phyloP scores from a whole-genome alignment of 2,888 invertebrate species.

The Lasioglossum zephyrum region DNA sequence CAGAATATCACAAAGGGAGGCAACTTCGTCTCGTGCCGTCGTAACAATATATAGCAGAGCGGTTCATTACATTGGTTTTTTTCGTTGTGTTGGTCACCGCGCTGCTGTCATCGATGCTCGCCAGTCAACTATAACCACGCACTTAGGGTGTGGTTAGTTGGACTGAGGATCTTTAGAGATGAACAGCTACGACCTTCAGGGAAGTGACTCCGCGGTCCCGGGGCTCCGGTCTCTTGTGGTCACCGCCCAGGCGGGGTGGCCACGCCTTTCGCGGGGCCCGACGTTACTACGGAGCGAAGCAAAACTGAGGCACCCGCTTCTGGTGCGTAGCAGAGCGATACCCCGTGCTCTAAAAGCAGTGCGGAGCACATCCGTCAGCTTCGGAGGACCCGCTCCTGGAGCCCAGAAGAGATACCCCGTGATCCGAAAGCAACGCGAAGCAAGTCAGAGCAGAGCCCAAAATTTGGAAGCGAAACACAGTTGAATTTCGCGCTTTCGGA shows the following conservation, averaged over 20 bases:
- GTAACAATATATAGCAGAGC: too few species aligned
- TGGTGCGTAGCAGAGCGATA: too few species aligned
- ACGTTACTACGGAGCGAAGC: not conserved
- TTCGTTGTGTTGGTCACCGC: too few species aligned
- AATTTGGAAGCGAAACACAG: not conserved
- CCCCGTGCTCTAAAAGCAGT: too few species aligned
- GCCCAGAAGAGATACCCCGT: too few species aligned
- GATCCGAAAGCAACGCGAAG: not conserved
- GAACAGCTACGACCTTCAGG: not conserved
- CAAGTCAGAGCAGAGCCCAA: not conserved
- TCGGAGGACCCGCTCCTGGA: not conserved
- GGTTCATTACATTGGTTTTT: too few species aligned
- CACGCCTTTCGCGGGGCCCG: not conserved
- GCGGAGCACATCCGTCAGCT: too few species aligned
- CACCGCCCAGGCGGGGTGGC: not conserved
- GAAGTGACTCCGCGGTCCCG: not conserved
- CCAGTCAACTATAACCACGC: too few species aligned
- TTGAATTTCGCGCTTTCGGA: not conserved
- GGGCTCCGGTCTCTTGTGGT: not conserved
- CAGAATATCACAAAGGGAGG: too few species aligned
- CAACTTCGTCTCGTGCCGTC: too few species aligned
- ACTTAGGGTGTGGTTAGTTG: not conserved
- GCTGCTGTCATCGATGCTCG: too few species aligned
- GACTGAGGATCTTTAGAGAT: not conserved
- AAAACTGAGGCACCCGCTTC: not conserved